Conservation (phyloP, 1,140 invertebrate species). For the Camponotus vicinus region DNA sequence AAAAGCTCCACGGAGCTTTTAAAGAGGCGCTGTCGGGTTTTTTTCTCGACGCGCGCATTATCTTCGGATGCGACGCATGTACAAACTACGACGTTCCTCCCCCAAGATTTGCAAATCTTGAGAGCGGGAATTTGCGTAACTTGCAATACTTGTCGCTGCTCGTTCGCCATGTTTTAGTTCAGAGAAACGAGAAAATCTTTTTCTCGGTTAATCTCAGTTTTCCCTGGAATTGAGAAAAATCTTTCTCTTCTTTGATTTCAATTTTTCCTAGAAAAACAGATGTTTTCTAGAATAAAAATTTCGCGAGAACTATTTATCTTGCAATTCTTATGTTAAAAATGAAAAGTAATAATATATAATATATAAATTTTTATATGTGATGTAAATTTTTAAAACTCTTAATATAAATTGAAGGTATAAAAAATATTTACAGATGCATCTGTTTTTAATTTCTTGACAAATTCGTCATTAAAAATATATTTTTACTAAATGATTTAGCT, state of each 20-base stretch:
- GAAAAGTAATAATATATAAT: background rate
- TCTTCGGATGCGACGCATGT: slow-evolving; percentile 2
- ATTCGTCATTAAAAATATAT: background rate
- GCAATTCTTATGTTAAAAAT: background rate
- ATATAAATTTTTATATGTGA: too few relatives aligned
- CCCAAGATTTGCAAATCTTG: background rate
- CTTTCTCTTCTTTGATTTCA: background rate
- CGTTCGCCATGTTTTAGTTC: background rate
- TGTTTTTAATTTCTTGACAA: background rate
- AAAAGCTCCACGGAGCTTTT: slow-evolving; percentile 62
- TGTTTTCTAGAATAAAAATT: background rate
- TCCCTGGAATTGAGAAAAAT: background rate
- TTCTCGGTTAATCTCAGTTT: background rate
- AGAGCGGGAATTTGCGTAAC: slow-evolving; percentile 9
- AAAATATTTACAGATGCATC: background rate
- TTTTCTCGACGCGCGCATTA: slow-evolving; percentile 2
- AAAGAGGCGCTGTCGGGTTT: slow-evolving; percentile 63
- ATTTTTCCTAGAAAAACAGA: background rate
- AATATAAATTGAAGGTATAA: background rate
- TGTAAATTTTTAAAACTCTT: background rate
- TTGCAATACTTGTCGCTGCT: background rate
- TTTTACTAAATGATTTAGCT: background rate
- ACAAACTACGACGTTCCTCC: background rate
- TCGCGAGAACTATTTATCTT: background rate
- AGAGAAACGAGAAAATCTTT: background rate